A percentile compares a stretch with the other conserved stretches of the same genome.
phyloP scores from a whole-genome alignment of 2,113 vertebrate genomes.

The Mormoops blainvillei region DNA sequence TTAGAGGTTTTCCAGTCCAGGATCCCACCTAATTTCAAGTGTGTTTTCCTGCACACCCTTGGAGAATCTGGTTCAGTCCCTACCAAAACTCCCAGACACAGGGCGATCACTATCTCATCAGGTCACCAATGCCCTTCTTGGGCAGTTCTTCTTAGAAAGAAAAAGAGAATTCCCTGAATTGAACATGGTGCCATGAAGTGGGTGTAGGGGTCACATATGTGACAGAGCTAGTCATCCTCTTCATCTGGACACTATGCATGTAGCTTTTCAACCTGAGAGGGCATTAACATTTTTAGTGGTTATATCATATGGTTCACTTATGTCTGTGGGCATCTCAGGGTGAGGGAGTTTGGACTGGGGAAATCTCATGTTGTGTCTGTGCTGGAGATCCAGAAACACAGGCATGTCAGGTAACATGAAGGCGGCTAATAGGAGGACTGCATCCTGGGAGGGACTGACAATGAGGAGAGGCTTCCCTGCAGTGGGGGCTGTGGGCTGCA shows the following conservation, averaged over 20 bases:
- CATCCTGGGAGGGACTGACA: rapidly evolving
- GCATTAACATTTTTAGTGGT: not conserved
- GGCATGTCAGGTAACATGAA: not conserved
- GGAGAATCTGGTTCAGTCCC: not conserved
- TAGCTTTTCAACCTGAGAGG: not conserved
- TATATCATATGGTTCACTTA: not conserved
- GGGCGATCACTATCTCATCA: not conserved
- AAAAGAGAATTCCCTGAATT: not conserved
- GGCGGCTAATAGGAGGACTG: not conserved
- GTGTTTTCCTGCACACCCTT: not conserved
- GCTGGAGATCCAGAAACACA: not conserved
- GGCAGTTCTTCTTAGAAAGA: not conserved
- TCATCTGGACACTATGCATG: rapidly evolving
- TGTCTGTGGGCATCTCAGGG: not conserved
- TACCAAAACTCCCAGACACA: too few species aligned
- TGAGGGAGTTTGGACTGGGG: not conserved
- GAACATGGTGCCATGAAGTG: rapidly evolving
- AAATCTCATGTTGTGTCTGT: not conserved
- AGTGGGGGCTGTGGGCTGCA: not conserved
- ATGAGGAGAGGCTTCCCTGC: not conserved
- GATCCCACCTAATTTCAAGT: not conserved
- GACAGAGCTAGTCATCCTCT: not conserved
- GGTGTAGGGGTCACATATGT: rapidly evolving
- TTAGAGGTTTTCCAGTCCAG: not conserved
- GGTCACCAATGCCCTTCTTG: not conserved